Conservation (phyloP, 2,113 vertebrate genomes). For the Electrona antarctica region DNA sequence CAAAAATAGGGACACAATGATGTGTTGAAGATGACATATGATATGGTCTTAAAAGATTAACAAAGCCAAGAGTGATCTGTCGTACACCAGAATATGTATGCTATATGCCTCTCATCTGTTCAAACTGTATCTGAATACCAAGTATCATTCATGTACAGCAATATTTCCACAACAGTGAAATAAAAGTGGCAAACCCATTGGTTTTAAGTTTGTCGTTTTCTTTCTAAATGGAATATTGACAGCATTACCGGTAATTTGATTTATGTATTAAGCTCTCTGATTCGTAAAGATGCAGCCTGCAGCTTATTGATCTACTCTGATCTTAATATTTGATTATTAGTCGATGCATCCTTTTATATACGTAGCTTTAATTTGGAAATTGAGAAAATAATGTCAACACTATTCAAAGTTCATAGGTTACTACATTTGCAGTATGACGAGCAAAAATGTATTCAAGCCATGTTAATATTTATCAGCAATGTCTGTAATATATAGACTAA, state of each 20-base stretch:
- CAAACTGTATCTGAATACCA: slow-evolving; percentile 71
- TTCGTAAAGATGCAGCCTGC: no score
- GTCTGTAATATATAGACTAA: no score
- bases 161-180: slow-evolving; percentile 84
- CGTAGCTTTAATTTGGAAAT: no score
- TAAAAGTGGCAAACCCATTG: slow-evolving; percentile 86
- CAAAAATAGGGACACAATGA: no score
- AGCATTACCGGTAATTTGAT: slow-evolving; percentile 25
- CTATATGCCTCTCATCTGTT: slow-evolving; percentile 71
- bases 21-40: no score
- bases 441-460: no score
- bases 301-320: background rate
- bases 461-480: no score
- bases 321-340: background rate
- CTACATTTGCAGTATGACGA: no score
- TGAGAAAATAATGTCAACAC: no score
- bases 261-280: no score
- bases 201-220: slow-evolving; percentile 64
- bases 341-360: background rate
- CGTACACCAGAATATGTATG: slow-evolving; percentile 48
- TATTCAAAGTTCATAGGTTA: no score
- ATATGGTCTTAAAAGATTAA: no score
- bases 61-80: slow-evolving; percentile 52
- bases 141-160: slow-evolving; percentile 84
- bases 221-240: slow-evolving; percentile 70